phyloP scores from a whole-genome alignment of 2,888 invertebrate species.

The Drosophila monieri region DNA sequence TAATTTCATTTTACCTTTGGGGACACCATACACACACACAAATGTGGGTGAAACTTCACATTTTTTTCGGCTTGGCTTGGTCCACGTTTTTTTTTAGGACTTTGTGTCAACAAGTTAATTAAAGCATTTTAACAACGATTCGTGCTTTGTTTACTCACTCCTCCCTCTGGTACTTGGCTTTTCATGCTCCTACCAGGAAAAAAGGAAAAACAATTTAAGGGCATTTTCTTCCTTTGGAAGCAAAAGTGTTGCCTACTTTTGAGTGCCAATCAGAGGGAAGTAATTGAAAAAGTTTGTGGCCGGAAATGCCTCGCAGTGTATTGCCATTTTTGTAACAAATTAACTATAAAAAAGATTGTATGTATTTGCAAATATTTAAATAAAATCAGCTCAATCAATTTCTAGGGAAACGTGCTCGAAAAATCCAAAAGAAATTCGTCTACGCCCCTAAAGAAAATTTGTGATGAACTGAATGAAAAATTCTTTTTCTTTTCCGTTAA shows the following conservation, averaged over 20 bases:
- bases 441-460: conserved; percentile 11
- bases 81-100: conserved; percentile 40
- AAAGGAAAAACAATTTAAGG: neutral
- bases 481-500: neutral
- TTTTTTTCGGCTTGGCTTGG: conserved; percentile 22
- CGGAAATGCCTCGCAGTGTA: conserved; percentile 9
- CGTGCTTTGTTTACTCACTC: conserved; percentile 34
- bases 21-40: conserved; percentile 26
- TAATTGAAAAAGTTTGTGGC: conserved; percentile 47
- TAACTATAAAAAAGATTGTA: neutral
- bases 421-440: conserved; percentile 29
- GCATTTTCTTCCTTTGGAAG: neutral
- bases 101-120: conserved; percentile 77
- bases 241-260: conserved; percentile 24
- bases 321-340: conserved; percentile 24
- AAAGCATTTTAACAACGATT: conserved; percentile 71
- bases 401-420: conserved; percentile 49
- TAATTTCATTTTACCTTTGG: conserved; percentile 68
- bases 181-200: neutral
- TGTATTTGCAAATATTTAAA: conserved; percentile 28
- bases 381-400: conserved; percentile 44
- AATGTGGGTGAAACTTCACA: conserved; percentile 36
- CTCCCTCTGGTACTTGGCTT: neutral
- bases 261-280: conserved; percentile 35
- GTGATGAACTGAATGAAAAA: neutral